These are phyloP conservation scores for Drosophila saltans DNA, from an alignment of 1,140 invertebrate genomes.

Conservation along the genomic window DNA sequence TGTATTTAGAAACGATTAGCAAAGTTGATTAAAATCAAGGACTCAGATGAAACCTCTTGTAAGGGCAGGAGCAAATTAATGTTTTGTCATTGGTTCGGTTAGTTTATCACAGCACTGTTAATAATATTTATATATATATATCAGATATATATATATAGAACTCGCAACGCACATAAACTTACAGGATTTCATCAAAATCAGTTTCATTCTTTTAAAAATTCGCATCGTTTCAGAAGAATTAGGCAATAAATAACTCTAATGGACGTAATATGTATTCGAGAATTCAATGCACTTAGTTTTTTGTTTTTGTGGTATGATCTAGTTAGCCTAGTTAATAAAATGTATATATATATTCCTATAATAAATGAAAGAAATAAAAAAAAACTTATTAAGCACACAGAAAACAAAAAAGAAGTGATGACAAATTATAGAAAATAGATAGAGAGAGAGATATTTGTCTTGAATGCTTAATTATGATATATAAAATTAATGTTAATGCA, in stretches of 20 bases:
- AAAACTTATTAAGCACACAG: constrained; percentile 59
- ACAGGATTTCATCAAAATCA: constrained; percentile 51
- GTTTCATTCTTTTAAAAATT: constrained; percentile 42
- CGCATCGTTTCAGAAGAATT: constrained; percentile 46
- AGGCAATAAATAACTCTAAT: constrained; percentile 64
- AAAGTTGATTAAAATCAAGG: background rate
- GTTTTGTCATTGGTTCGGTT: constrained; percentile 48
- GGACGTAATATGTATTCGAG: constrained; percentile 69
- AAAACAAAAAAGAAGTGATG: background rate
- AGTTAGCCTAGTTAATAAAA: constrained; percentile 66
- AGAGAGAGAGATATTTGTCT: constrained; percentile 27
- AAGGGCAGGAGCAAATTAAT: constrained; percentile 36
- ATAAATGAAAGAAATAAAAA: constrained; percentile 49
- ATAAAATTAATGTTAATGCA: constrained; percentile 26
- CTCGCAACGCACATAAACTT: constrained; percentile 72
- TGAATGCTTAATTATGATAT: constrained; percentile 46
- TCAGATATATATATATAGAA: constrained; percentile 36
- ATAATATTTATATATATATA: constrained; percentile 34
- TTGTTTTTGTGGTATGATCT: constrained; percentile 38
- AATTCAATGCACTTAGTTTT: constrained; percentile 77
- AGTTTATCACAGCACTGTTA: constrained; percentile 81
- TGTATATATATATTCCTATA: constrained; percentile 79
- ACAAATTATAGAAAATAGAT: no score
- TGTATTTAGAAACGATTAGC: constrained; percentile 19
- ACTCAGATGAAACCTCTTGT: constrained; percentile 18